A percentile compares a stretch with the other conserved stretches of the same genome.
Conservation (phyloP, 2,797 vertebrate species). For the Chromis chromis region DNA sequence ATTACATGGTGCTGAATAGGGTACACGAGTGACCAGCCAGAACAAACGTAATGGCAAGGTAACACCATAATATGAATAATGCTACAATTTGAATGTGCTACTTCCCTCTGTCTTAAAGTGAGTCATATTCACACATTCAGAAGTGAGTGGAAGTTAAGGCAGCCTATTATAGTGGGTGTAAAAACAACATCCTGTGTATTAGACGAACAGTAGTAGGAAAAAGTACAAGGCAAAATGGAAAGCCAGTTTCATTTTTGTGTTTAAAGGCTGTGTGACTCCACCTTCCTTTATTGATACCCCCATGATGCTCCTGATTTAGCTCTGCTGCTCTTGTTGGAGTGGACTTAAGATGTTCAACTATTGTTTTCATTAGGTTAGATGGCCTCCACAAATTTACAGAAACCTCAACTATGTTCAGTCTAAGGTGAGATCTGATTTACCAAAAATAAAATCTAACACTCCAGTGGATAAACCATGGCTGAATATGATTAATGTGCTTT, state of each 20-base stretch:
- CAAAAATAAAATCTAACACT: constrained; percentile 14
- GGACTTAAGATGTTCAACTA: neutral
- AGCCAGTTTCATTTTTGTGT: neutral
- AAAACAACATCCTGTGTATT: constrained; percentile 9
- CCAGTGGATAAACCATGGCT: neutral
- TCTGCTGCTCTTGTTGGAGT: constrained; percentile 4
- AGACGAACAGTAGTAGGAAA: neutral
- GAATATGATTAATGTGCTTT: constrained; percentile 21
- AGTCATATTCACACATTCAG: constrained; percentile 45
- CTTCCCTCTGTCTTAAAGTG: constrained; percentile 23
- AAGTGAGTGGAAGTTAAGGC: constrained; percentile 20
- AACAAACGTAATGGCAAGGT: constrained; percentile 19
- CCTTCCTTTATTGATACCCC: constrained; percentile 6
- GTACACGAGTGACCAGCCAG: constrained; percentile 17
- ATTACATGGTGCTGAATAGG: constrained; percentile 17
- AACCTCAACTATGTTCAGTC: constrained; percentile 16
- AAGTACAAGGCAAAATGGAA: neutral
- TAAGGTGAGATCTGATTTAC: constrained; percentile 21
- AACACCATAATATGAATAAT: constrained; percentile 31
- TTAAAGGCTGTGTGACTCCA: neutral
- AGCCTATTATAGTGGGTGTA: neutral
- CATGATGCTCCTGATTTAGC: neutral
- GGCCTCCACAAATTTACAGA: constrained; percentile 20
- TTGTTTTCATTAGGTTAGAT: constrained; percentile 22
- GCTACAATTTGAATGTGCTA: constrained; percentile 29